Conservation (phyloP, 2,797 vertebrate species). For the Chrysolophus pictus region DNA sequence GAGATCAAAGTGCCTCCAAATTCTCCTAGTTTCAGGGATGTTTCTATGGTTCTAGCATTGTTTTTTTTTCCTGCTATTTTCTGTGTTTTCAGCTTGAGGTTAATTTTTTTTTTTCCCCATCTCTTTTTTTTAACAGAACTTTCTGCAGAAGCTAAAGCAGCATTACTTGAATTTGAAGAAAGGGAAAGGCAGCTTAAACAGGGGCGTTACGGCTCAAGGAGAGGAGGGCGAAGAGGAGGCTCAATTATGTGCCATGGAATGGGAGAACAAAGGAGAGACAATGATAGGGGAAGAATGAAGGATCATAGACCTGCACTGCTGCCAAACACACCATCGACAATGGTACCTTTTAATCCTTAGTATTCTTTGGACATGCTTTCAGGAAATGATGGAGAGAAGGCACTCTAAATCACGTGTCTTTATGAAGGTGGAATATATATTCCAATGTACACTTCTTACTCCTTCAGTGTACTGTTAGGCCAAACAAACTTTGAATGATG, state of each 20-base stretch:
- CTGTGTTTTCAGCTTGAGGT: background rate
- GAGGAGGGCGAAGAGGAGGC: conserved; percentile 83
- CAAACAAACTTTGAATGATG: fast-evolving
- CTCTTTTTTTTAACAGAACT: conserved; percentile 83
- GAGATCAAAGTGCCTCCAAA: conserved; percentile 54
- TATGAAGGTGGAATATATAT: background rate
- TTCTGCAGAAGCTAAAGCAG: conserved; percentile 96
- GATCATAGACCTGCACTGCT: conserved; percentile 89
- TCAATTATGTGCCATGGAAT: conserved; percentile 78
- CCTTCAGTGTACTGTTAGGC: background rate
- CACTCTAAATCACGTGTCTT: background rate
- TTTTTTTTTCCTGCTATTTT: background rate
- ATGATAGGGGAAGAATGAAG: conserved; percentile 87
- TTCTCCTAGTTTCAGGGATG: background rate
- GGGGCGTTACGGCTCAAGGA: conserved; percentile 85
- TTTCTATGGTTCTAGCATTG: background rate
- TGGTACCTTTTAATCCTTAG: conserved; percentile 80
- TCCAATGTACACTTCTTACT: background rate
- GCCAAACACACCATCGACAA: conserved; percentile 84
- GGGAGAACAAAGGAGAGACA: conserved; percentile 85
- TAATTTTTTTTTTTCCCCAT: conserved; percentile 29
- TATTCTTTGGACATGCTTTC: background rate
- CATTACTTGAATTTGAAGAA: conserved; percentile 92
- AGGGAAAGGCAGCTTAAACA: conserved; percentile 91
- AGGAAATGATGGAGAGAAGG: background rate